phyloP scores from a whole-genome alignment of 2,888 invertebrate genomes.

The Falcaria lacertinaria region DNA sequence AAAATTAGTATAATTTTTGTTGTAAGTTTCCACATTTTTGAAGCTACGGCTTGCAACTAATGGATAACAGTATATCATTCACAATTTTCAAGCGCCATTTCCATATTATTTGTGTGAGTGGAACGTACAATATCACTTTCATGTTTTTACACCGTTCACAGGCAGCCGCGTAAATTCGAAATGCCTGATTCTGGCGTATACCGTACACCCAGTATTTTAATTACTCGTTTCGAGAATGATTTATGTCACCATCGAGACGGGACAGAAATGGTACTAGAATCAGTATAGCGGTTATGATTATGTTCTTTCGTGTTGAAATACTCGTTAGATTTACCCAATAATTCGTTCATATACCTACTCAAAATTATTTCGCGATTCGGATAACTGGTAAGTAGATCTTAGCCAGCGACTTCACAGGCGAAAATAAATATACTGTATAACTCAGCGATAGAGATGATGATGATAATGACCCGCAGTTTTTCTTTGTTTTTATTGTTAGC shows the following conservation, averaged over 20 bases:
- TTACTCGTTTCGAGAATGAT: slow-evolving; percentile 77
- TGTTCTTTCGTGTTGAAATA: not conserved
- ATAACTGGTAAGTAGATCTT: no score
- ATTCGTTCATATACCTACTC: not conserved
- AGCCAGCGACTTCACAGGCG: no score
- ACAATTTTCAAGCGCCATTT: slow-evolving; percentile 12
- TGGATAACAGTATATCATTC: no score
- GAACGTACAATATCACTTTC: slow-evolving; percentile 23
- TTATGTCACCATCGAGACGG: slow-evolving; percentile 55
- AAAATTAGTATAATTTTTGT: no score
- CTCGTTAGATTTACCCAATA: not conserved
- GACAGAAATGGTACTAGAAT: slow-evolving; percentile 45
- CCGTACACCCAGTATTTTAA: slow-evolving; percentile 63
- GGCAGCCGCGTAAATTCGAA: slow-evolving; percentile 53
- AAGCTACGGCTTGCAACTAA: no score
- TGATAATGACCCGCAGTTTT: no score
- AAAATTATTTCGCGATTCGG: no score
- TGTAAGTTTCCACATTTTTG: no score
- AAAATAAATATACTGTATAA: no score
- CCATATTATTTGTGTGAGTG: slow-evolving; percentile 6
- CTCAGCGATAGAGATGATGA: no score
- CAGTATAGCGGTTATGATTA: slow-evolving; percentile 23
- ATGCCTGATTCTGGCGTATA: slow-evolving; percentile 69
- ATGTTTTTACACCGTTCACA: slow-evolving; percentile 26
- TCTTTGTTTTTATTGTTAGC: no score